Evolutionary conservation across 2,888 invertebrate genomes (phyloP), one percentile per base, ranked within the genome.

Genomic region (Meghimatium bilineatum): DNA sequence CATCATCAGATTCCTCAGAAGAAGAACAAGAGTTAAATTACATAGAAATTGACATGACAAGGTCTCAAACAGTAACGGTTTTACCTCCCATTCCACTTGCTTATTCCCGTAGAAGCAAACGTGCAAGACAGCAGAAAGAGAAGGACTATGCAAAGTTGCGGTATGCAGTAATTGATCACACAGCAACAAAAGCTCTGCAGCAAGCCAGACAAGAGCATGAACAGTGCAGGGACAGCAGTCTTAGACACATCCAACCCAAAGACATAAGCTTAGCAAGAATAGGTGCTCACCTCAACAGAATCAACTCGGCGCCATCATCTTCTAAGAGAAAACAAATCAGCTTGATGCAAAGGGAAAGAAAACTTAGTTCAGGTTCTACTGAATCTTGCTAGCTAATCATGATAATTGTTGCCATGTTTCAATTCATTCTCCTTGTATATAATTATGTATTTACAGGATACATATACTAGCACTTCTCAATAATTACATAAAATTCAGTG

Each of bases 101-200:
- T n/a, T 77, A 63, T 29, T 80, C 76, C 20, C 71, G 78, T 34
- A 74, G 80, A 20, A 72, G 56, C 36, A 86, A 85, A 79, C 84
- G 85, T 52, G 36, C 76, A n/a, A 82, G 80, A 29, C 83, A 85
- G 66, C 85, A 87, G 29, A 88, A 87, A 83, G 86, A 88, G 12
- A 80, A 84, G 67, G 84, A 84, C 79, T 80, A 60, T 74, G 80
- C 87, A 0, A 88, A 88, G 29, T 91, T 92, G 32, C 92, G 93
- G 69, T 93, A 93, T 87, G 92, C 93, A 8, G 90, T 90, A 85
- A 93, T 93, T 72, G 93, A 93, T 86, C 91, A 93, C 90, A 89
- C 91, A 6, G 93, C 93, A 6, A 93, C 93, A 10, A 88, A 88
- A 23, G 93, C 93, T 14, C 91, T 92, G 26, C 90, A 92, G 66